Evolutionary conservation across 2,113 vertebrate genomes (phyloP), one percentile per base, ranked within the genome.

Genomic region (Ciconia boyciana): DNA sequence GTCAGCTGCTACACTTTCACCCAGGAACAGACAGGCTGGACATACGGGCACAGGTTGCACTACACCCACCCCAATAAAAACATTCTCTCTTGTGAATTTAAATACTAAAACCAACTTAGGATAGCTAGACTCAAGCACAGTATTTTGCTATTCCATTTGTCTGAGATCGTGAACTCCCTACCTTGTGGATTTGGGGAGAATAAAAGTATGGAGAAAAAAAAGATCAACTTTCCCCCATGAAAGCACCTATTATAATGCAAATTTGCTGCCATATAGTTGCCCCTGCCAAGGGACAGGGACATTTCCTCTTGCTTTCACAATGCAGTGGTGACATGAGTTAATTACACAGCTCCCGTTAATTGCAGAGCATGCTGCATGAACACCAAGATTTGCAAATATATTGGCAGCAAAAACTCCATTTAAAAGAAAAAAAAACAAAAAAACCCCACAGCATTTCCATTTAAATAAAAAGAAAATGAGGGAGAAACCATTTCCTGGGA

Each of bases 271-370:
- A 78, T 34, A 51, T 11, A 41, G 19, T 52, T 71, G 7, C 16
- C 83, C 39, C 15, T 49, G 70, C 77, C 75, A 78, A 91, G 76
- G 66, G 91, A 89, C 51, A 66, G 76, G 69, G 74, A 86, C 66
- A 70, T 89, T 89, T 84, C 52, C 71, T 64, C 70, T 86, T 82
- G 62, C 65, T 80, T 92, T 94, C 88, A 94, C 80, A 87, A 70
- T 82, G 43, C 76, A 64, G 58, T 46, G 75, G 26, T 54, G 60
- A 94, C 87, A 88, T 7, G 64, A 93, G 68, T 95, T 96, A 96
- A 98, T 76, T 83, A 94, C 83, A 76, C n/a, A 90, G 51, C 66
- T 91, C 80, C 52, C 83, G 83, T 92, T 97, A 97, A 97, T 81
- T 97, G 93, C 65, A 96, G 74, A 86, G 79, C 91, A 91, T n/a